phyloP scores from a whole-genome alignment of 2,113 vertebrate genomes.

The Budorcas taxicolor region DNA sequence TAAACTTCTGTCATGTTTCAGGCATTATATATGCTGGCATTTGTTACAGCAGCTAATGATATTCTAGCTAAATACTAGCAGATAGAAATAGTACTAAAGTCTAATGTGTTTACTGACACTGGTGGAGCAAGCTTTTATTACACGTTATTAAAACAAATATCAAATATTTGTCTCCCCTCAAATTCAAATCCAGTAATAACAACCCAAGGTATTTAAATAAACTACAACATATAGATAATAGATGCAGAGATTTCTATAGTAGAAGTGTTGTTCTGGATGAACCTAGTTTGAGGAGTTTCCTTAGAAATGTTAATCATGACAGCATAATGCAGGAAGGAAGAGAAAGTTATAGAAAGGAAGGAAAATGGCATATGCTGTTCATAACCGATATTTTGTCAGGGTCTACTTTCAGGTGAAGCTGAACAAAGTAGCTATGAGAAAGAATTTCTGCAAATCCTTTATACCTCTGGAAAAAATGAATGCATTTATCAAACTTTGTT shows the following conservation, averaged over 20 bases:
- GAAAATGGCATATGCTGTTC: background rate
- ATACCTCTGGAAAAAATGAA: background rate
- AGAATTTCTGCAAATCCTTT: background rate
- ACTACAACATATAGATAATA: background rate
- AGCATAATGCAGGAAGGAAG: background rate
- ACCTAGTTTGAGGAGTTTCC: background rate
- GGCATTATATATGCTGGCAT: background rate
- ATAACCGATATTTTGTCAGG: background rate
- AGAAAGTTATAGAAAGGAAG: background rate
- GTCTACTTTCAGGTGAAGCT: background rate
- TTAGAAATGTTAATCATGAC: background rate
- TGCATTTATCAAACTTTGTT: background rate
- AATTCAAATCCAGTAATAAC: background rate
- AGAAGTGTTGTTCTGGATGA: background rate
- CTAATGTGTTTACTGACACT: background rate
- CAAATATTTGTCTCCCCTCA: background rate
- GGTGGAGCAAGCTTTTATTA: background rate
- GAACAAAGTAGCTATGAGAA: background rate
- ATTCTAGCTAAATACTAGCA: background rate
- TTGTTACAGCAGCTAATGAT: background rate
- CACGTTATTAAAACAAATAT: background rate
- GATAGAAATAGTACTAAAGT: background rate
- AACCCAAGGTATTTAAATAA: background rate
- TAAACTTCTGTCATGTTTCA: background rate
- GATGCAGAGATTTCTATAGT: background rate